Conservation (phyloP, 1,140 invertebrate species). For the Drosophila parabipectinata region DNA sequence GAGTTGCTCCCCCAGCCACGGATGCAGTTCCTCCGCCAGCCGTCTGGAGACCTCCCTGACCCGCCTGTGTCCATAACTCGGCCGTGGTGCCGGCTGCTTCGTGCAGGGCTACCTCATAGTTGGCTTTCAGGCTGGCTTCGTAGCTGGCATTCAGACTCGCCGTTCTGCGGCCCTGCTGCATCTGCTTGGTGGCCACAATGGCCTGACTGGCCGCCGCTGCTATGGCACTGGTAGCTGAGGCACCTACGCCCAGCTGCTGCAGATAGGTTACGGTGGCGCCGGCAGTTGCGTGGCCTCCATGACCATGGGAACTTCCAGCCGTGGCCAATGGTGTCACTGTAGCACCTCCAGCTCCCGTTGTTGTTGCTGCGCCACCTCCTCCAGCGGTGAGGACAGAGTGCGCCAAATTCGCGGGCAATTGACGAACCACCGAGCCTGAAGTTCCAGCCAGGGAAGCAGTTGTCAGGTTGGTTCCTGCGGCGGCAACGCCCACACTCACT, state of each 20-base stretch:
- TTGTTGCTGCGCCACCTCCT: conserved; percentile 33
- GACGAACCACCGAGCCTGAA: conserved; percentile 49
- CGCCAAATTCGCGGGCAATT: conserved; percentile 46
- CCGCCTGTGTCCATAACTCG: conserved; percentile 85
- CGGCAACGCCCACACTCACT: conserved; percentile 22
- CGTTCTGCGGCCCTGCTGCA: conserved; percentile 96
- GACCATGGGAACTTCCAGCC: conserved; percentile 5
- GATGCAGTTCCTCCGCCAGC: conserved; percentile 26
- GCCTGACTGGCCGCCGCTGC: conserved; percentile 97
- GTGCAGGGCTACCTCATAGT: conserved; percentile 92
- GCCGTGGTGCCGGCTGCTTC: conserved; percentile 86
- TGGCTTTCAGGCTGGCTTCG: conserved; percentile 96
- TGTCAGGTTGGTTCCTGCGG: conserved; percentile 9
- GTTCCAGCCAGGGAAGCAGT: conserved; percentile 4
- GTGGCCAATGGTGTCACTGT: conserved; percentile 29
- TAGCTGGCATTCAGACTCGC: conserved; percentile 97
- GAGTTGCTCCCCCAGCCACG: conserved; percentile 6
- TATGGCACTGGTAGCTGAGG: conserved; percentile 90
- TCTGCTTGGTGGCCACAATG: conserved; percentile 98
- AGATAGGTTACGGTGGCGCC: conserved; percentile 76
- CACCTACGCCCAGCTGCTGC: conserved; percentile 86
- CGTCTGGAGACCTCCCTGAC: conserved; percentile 15
- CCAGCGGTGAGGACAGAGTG: conserved; percentile 36
- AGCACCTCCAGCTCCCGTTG: conserved; percentile 17
- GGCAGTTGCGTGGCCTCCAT: conserved; percentile 22